These are phyloP conservation scores for Urocyon cinereoargenteus DNA, from an alignment of 2,797 vertebrate species.

Conservation along the genomic window DNA sequence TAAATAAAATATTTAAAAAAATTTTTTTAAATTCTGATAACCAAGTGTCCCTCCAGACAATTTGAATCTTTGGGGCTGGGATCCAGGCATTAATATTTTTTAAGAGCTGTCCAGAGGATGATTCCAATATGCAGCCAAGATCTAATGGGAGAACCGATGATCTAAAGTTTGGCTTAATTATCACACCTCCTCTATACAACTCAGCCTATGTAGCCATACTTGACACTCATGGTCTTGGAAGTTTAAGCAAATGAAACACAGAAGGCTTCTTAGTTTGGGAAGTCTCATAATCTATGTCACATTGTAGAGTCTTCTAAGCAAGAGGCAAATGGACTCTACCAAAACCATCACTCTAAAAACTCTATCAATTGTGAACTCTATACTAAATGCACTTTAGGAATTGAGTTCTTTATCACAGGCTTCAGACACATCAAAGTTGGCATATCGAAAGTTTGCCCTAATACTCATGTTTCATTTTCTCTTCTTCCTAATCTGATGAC, in stretches of 20 bases:
- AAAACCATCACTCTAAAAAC: conserved; percentile 1
- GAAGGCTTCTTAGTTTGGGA: neutral
- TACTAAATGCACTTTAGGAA: neutral
- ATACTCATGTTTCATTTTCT: neutral
- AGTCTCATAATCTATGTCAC: neutral
- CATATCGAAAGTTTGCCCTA: neutral
- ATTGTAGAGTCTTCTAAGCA: neutral
- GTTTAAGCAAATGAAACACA: neutral
- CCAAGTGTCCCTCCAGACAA: neutral
- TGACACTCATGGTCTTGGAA: neutral
- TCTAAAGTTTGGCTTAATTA: neutral
- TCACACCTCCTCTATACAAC: neutral
- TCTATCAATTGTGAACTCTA: neutral
- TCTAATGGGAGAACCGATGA: neutral
- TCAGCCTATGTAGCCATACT: neutral
- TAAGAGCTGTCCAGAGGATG: neutral
- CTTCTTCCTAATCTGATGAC: neutral
- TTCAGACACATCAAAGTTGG: neutral
- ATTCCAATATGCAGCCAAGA: neutral
- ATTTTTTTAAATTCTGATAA: neutral
- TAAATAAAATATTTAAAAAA: too few species aligned
- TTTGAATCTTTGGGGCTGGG: neutral
- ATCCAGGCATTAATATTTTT: neutral
- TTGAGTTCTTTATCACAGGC: neutral
- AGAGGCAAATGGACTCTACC: neutral